Percentiles rank a stretch among this genome's conserved stretches.
These are phyloP conservation scores for Potamarius usumacintae DNA, from an alignment of 2,113 vertebrate species.

Conservation along the genomic window DNA sequence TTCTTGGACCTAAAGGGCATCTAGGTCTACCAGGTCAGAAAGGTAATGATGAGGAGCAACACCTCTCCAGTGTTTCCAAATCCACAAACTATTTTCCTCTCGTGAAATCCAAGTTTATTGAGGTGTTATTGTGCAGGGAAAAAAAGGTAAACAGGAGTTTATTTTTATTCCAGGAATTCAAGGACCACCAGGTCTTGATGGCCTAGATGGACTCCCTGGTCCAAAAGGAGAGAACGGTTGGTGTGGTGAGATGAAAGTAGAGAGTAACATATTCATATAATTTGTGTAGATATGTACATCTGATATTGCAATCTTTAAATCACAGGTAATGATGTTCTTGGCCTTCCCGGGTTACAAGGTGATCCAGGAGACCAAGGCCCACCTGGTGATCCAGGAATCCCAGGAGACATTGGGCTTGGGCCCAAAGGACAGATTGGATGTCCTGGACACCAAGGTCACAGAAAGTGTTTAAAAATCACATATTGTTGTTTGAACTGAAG, in stretches of 20 bases:
- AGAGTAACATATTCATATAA: background rate
- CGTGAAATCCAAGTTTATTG: background rate
- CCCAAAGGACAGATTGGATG: slow-evolving; percentile 31
- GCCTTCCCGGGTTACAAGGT: slow-evolving; percentile 29
- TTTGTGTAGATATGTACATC: background rate
- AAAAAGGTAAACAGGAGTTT: background rate
- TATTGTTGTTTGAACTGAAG: background rate
- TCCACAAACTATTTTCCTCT: background rate
- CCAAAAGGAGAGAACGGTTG: slow-evolving; percentile 73
- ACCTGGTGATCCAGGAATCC: slow-evolving; percentile 23
- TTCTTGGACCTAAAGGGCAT: slow-evolving; percentile 33
- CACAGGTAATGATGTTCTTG: slow-evolving; percentile 10
- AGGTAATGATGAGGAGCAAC: slow-evolving; percentile 17
- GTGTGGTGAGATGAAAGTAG: slow-evolving; percentile 65
- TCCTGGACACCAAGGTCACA: slow-evolving; percentile 38
- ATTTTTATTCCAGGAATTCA: slow-evolving; percentile 3
- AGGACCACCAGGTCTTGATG: slow-evolving; percentile 21
- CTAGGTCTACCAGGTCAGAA: slow-evolving; percentile 29
- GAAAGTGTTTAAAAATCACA: background rate
- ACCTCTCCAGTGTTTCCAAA: background rate
- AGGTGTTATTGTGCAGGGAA: background rate
- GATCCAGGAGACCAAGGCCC: slow-evolving; percentile 38
- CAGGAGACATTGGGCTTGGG: slow-evolving; percentile 7
- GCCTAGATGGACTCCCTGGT: slow-evolving; percentile 35
- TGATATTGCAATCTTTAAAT: slow-evolving; percentile 2